These are phyloP conservation scores for Fabriciana adippe DNA, from an alignment of 2,888 invertebrate species.

Conservation along the genomic window DNA sequence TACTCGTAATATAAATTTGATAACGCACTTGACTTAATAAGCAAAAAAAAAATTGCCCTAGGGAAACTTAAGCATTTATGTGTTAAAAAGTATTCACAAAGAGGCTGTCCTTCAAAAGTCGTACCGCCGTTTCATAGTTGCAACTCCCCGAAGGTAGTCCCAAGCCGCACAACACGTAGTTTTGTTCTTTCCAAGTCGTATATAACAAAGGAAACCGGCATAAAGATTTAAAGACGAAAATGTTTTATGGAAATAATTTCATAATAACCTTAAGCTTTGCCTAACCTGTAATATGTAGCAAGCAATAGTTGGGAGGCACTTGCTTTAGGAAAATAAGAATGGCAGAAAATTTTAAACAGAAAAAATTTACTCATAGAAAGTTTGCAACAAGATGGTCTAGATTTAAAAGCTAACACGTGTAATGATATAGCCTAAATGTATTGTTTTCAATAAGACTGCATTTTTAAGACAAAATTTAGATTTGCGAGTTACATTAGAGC, in stretches of 20 bases:
- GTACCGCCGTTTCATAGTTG: conserved; percentile 24
- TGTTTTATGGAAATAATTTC: conserved; percentile 8
- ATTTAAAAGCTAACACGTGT: too few species aligned
- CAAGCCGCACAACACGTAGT: conserved; percentile 25
- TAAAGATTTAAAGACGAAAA: conserved; percentile 15
- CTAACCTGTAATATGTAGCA: background rate
- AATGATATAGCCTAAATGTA: too few species aligned
- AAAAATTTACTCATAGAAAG: too few species aligned
- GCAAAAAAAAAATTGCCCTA: background rate
- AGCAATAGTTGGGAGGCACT: background rate
- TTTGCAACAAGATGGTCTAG: too few species aligned
- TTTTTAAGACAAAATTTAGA: too few species aligned
- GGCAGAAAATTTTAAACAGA: too few species aligned
- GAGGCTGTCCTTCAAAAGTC: conserved; percentile 27
- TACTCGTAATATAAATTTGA: background rate
- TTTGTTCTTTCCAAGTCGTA: conserved; percentile 26
- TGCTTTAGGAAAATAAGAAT: too few species aligned
- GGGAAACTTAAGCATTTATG: conserved; percentile 4
- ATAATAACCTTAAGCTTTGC: background rate
- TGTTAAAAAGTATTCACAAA: conserved; percentile 28
- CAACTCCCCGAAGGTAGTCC: conserved; percentile 27
- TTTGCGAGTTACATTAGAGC: too few species aligned
- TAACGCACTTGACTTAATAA: background rate
- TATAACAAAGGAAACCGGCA: conserved; percentile 17
- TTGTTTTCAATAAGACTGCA: too few species aligned